Evolutionary conservation across 37 sponge, comb jelly and placozoan species (phyloP), one percentile per base, ranked within the genome.

Genomic region (Agelas oroides): DNA sequence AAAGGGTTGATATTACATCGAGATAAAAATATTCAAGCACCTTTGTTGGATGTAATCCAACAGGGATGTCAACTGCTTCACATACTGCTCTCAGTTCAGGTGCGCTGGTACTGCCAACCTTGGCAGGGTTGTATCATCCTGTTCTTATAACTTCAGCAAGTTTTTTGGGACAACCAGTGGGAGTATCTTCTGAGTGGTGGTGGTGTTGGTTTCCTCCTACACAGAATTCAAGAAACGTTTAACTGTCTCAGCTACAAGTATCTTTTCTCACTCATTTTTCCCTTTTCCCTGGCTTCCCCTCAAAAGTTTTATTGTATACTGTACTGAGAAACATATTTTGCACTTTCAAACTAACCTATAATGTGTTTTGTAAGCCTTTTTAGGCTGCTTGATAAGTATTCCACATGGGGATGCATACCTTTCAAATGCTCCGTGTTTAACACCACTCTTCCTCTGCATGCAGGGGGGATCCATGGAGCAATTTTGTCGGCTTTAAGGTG

Each of bases 401-500:
- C n/a, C n/a, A n/a, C n/a, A n/a, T n/a, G 18, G 58, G 17, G 18
- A 56, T 56, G 58, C 27, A 68, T 68, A 68, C 35, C 35, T 61
- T 61, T 61, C 62, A 61, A 61, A 13, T 68, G 69, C 73, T 72
- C 73, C 5, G 73, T 72, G 27, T 72, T 72, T 46, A 61, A 5
- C 62, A 72, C 73, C 53, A 41, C 27, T 28, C 37, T 72, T 28
- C 53, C 73, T 28, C 73, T 21, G 27, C 46, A 46, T n/a, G 53
- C 23, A 28, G 53, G 73, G 23, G 73, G 73, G 3, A 72, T 72
- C 73, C 73, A 72, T 3, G 73, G 73, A 5, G 73, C 73, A 72
- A 72, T 72, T 21, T 38, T 72, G 1, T 21, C 27, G 23, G 73
- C 73, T 6, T 28, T 53, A n/a, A 72, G 23, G 23, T 21, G 73